Evolutionary conservation across 1,140 invertebrate species (phyloP).

Genomic region (Drosophila pachea): DNA sequence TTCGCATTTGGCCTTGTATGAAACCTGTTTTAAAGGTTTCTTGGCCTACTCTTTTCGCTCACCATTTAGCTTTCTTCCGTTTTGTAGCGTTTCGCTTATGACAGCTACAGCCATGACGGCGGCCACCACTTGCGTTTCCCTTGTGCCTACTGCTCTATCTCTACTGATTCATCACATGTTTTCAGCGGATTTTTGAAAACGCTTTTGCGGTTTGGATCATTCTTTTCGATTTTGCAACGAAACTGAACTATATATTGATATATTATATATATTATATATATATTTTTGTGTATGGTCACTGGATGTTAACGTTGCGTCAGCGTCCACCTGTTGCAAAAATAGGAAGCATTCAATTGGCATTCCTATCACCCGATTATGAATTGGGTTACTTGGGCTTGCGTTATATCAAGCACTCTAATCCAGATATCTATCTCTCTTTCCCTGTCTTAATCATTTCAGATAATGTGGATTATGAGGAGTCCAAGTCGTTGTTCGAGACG

Average conservation of each 20-base stretch:
- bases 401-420: conserved; percentile 1
- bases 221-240: conserved; percentile 1
- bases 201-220: conserved; percentile 26
- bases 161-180: conserved; percentile 57
- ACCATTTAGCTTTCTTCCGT: conserved; percentile 71
- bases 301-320: conserved; percentile 32
- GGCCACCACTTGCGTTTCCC: not conserved
- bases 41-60: conserved; percentile 56
- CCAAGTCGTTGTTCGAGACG: conserved; percentile 94
- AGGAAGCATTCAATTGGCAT: not conserved
- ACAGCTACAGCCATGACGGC: conserved; percentile 44
- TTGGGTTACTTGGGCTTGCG: not conserved
- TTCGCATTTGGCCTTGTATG: conserved; percentile 60
- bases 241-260: not conserved
- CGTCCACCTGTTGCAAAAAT: conserved; percentile 33
- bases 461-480: conserved; percentile 92
- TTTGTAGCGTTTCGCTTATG: conserved; percentile 66
- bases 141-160: not conserved
- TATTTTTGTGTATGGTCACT: conserved; percentile 15
- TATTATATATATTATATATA: not conserved
- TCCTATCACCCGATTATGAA: conserved; percentile 4
- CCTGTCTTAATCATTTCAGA: conserved; percentile 81
- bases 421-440: conserved; percentile 28
- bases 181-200: conserved; percentile 27
- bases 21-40: conserved; percentile 74